Percentiles rank a stretch among this genome's conserved stretches.
Evolutionary conservation across 2,797 vertebrate species (phyloP).

Genomic region (Spheniscus humboldti): DNA sequence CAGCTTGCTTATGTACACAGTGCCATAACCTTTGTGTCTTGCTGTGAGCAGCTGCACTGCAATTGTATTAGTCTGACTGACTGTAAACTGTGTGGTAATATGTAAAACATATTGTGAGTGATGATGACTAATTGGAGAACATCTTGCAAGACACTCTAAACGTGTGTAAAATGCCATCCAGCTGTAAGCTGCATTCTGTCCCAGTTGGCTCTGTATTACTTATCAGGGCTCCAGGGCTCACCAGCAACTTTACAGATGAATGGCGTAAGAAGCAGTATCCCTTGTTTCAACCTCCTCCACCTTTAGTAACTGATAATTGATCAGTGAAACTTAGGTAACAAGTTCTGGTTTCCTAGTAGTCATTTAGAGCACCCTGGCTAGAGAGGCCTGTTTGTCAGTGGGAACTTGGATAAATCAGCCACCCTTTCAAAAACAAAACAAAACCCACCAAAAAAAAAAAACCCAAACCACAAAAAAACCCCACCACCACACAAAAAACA

Average conservation of each 20-base stretch:
- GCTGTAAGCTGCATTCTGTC: slow-evolving; percentile 35
- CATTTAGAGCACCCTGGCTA: not conserved
- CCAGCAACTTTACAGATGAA: not conserved
- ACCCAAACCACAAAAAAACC: too few relatives aligned
- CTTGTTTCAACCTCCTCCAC: not conserved
- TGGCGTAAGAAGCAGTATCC: not conserved
- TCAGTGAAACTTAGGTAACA: not conserved
- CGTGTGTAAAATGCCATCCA: slow-evolving; percentile 65
- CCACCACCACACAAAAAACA: too few relatives aligned
- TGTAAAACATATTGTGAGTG: slow-evolving; percentile 59
- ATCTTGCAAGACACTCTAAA: slow-evolving; percentile 50
- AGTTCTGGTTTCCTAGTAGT: not conserved
- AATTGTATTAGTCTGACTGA: slow-evolving; percentile 63
- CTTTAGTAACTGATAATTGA: not conserved
- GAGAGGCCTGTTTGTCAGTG: not conserved
- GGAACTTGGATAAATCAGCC: not conserved
- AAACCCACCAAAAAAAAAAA: not conserved
- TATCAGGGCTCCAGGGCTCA: not conserved
- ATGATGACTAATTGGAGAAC: slow-evolving; percentile 60
- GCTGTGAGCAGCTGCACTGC: slow-evolving; percentile 69
- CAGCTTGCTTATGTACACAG: slow-evolving; percentile 72
- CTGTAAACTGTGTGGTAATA: slow-evolving; percentile 64
- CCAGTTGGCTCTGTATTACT: not conserved
- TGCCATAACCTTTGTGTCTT: slow-evolving; percentile 68
- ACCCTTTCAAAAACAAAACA: not conserved